Conservation (phyloP, 2,888 invertebrate genomes). For the Anodontia alba region DNA sequence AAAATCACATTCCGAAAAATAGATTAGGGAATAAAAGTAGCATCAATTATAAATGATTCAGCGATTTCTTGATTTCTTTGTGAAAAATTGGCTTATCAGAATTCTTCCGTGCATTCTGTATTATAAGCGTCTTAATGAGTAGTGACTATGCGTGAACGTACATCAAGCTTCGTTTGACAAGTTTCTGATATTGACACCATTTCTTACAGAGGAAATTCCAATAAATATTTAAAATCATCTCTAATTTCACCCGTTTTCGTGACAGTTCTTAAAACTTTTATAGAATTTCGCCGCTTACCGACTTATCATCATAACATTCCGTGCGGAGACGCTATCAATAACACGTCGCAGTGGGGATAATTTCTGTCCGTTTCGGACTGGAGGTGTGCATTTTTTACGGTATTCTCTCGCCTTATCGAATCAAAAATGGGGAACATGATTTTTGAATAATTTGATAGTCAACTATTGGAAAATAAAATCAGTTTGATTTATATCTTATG, state of each 20-base stretch:
- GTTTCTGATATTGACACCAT: slow-evolving; percentile 11
- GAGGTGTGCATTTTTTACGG: neutral
- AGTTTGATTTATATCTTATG: slow-evolving; percentile 1
- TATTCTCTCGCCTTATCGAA: neutral
- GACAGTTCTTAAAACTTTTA: slow-evolving; percentile 52
- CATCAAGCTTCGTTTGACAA: slow-evolving; percentile 8
- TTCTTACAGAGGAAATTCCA: slow-evolving; percentile 24
- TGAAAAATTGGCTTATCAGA: too few relatives aligned
- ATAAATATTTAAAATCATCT: slow-evolving; percentile 57
- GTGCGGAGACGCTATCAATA: slow-evolving; percentile 49
- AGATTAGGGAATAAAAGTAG: too few relatives aligned
- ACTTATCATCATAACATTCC: slow-evolving; percentile 49
- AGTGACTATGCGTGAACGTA: neutral
- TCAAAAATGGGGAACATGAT: neutral
- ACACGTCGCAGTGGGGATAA: slow-evolving; percentile 50
- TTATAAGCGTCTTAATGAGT: neutral
- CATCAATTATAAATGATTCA: too few relatives aligned
- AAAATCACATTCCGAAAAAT: too few relatives aligned
- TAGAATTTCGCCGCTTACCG: slow-evolving; percentile 39
- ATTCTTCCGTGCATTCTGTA: neutral
- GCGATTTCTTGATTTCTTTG: too few relatives aligned
- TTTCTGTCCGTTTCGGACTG: slow-evolving; percentile 40
- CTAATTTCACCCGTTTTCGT: slow-evolving; percentile 46
- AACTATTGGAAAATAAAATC: slow-evolving; percentile 4
- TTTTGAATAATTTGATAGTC: slow-evolving; percentile 1